phyloP scores from a whole-genome alignment of 2,797 vertebrate genomes.

The Rhinichthys osculus region DNA sequence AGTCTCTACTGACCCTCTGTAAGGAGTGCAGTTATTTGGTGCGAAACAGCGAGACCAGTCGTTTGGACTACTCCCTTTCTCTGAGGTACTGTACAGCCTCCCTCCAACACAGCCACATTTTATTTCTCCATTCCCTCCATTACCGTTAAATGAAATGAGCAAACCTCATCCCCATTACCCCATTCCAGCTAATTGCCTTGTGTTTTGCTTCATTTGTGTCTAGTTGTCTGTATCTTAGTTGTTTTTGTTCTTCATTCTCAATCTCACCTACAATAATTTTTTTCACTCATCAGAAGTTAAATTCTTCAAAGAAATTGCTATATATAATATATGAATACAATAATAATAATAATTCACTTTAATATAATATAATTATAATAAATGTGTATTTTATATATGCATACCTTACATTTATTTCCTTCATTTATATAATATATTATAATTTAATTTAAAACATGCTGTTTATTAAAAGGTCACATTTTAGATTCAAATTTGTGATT shows the following conservation, averaged over 20 bases:
- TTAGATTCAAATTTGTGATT: background rate
- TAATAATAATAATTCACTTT: too few relatives aligned
- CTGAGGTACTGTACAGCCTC: conserved; percentile 78
- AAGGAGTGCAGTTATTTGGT: conserved; percentile 95
- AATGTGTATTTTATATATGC: background rate
- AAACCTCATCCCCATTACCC: conserved; percentile 25
- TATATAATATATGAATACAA: background rate
- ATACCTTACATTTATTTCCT: background rate
- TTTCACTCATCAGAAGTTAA: conserved; percentile 60
- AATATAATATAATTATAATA: background rate
- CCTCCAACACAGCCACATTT: background rate
- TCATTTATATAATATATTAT: background rate
- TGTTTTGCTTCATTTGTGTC: conserved; percentile 51
- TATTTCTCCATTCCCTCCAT: conserved; percentile 18
- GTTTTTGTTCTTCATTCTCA: conserved; percentile 62
- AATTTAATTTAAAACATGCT: background rate
- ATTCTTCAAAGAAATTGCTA: background rate
- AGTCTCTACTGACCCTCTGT: conserved; percentile 87
- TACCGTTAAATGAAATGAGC: conserved; percentile 41
- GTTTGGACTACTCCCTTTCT: conserved; percentile 88
- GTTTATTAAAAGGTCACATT: background rate
- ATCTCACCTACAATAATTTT: conserved; percentile 58
- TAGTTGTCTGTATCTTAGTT: conserved; percentile 44
- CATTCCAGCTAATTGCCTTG: conserved; percentile 35
- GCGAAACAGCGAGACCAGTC: conserved; percentile 88